phyloP scores from a whole-genome alignment of 2,888 invertebrate genomes.

The Drosophila longiperda region DNA sequence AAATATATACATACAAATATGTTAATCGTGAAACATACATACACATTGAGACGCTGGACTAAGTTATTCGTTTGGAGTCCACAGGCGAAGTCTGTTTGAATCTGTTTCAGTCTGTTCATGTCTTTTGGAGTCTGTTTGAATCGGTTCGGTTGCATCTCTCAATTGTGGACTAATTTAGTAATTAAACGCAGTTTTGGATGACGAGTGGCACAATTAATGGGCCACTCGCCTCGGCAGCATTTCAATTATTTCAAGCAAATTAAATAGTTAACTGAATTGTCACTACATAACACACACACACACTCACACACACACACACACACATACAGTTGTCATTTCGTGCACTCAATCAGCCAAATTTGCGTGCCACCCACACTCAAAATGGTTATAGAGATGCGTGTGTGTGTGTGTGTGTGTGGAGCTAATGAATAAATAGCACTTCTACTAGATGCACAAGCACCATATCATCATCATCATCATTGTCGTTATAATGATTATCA shows the following conservation, averaged over 20 bases:
- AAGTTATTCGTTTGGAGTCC: slow-evolving; percentile 20
- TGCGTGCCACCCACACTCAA: slow-evolving; percentile 34
- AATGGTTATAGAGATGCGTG: neutral
- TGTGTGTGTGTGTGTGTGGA: slow-evolving; percentile 20
- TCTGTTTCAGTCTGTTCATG: neutral
- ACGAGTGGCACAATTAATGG: slow-evolving; percentile 47
- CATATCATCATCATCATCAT: slow-evolving; percentile 29
- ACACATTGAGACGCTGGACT: slow-evolving; percentile 5
- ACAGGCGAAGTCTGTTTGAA: slow-evolving; percentile 2
- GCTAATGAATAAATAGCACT: slow-evolving; percentile 71
- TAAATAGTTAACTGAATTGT: slow-evolving; percentile 78
- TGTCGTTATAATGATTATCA: slow-evolving; percentile 14
- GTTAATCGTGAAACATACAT: slow-evolving; percentile 6
- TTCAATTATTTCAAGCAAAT: slow-evolving; percentile 81
- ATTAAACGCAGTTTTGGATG: slow-evolving; percentile 67
- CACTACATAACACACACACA: slow-evolving; percentile 48
- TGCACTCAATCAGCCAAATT: slow-evolving; percentile 65
- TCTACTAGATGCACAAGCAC: slow-evolving; percentile 38
- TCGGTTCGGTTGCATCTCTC: slow-evolving; percentile 5
- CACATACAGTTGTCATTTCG: slow-evolving; percentile 29
- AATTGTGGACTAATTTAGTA: slow-evolving; percentile 66
- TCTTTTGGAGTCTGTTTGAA: neutral
- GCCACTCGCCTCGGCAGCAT: slow-evolving; percentile 54
- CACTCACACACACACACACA: slow-evolving; percentile 17
- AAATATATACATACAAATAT: slow-evolving; percentile 2